phyloP scores from a whole-genome alignment of 2,888 invertebrate species.

The Cybosia mesomella region DNA sequence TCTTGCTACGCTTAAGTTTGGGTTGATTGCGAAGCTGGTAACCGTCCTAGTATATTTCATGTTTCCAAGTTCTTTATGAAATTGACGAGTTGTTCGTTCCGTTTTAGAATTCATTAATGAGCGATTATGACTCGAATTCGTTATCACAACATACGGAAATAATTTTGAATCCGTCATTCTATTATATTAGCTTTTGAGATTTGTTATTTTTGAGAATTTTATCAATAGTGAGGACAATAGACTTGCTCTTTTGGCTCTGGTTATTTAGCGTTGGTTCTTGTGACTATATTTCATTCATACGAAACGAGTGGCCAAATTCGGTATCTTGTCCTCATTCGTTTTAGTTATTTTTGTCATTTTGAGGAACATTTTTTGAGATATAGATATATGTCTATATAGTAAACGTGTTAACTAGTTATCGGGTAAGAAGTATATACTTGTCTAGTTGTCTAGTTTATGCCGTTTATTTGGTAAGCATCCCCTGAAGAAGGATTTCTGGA shows the following conservation, averaged over 20 bases:
- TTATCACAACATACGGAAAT: constrained; percentile 1
- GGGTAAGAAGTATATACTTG: neutral
- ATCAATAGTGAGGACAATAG: constrained; percentile 1
- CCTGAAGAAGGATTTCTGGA: too few species aligned
- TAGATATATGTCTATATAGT: neutral
- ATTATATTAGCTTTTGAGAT: neutral
- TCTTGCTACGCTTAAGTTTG: too few species aligned
- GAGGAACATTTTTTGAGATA: neutral
- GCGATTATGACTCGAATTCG: neutral
- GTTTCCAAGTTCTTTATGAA: too few species aligned
- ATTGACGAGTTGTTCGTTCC: too few species aligned
- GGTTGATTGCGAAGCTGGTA: too few species aligned
- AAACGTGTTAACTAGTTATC: neutral
- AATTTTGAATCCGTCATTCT: neutral
- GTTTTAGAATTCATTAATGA: too few species aligned
- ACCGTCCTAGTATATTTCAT: too few species aligned
- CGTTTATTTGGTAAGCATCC: too few species aligned
- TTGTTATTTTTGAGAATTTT: constrained; percentile 2
- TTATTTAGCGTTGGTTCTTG: neutral
- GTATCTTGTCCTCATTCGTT: neutral
- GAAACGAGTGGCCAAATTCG: neutral
- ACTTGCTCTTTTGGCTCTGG: neutral
- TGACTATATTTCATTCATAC: neutral
- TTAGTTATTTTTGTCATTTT: neutral
- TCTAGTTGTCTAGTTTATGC: too few species aligned